A percentile compares a stretch with the other conserved stretches of the same genome.
phyloP scores from a whole-genome alignment of 2,797 vertebrate species.

The Rhinatrema bivittatum region DNA sequence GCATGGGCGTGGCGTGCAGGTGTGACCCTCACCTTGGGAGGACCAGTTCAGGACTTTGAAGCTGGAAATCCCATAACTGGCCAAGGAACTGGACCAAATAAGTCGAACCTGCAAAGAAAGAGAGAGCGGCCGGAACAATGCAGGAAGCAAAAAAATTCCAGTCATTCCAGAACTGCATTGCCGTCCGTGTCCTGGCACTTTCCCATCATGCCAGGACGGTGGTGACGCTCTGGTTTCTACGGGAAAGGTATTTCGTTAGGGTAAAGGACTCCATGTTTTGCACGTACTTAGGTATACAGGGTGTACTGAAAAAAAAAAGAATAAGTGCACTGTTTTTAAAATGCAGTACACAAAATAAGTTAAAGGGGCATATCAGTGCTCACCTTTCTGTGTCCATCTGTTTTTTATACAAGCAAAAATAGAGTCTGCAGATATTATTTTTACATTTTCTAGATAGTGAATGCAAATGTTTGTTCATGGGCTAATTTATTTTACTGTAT shows the following conservation, averaged over 20 bases:
- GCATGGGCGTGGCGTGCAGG: constrained; percentile 86
- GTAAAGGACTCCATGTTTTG: constrained; percentile 2
- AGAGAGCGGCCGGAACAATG: not conserved
- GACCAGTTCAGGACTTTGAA: not conserved
- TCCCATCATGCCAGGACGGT: not conserved
- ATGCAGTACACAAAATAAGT: constrained; percentile 30
- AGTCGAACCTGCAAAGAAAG: not conserved
- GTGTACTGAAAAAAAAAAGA: constrained; percentile 27
- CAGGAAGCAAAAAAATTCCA: too few relatives aligned
- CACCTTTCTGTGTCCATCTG: too few relatives aligned
- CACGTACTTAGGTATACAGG: constrained; percentile 28
- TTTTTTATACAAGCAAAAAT: constrained; percentile 30
- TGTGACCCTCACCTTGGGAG: constrained; percentile 46
- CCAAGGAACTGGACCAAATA: constrained; percentile 8
- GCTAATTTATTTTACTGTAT: too few relatives aligned
- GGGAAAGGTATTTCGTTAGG: not conserved
- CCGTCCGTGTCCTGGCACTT: not conserved
- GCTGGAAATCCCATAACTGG: not conserved
- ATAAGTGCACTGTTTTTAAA: constrained; percentile 27
- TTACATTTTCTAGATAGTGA: constrained; percentile 31
- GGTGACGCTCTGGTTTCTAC: not conserved
- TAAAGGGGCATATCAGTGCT: too few relatives aligned
- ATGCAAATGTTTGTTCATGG: constrained; percentile 3
- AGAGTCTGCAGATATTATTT: constrained; percentile 26
- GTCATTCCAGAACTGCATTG: not conserved